Evolutionary conservation across 2,797 vertebrate species (phyloP).

Genomic region (Hydrophis major): DNA sequence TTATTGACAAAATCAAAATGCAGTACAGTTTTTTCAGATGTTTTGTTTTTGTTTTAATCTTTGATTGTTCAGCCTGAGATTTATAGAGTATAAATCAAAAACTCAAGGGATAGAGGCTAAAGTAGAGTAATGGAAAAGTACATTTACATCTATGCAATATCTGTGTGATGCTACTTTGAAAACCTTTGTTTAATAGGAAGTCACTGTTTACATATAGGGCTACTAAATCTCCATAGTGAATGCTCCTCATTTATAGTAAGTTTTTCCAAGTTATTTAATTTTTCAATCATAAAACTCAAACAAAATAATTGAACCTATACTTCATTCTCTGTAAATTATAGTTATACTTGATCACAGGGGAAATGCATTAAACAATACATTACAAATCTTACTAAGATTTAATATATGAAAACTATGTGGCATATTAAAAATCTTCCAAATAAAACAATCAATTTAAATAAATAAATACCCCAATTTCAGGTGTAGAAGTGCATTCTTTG

Average conservation of each 20-base stretch:
- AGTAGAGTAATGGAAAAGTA: not conserved
- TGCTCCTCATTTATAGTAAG: not conserved
- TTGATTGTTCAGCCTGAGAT: not conserved
- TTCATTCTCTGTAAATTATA: not conserved
- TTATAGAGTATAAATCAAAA: constrained; percentile 10
- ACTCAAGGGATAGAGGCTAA: not conserved
- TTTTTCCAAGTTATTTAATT: not conserved
- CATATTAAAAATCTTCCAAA: not conserved
- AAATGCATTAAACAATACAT: not conserved
- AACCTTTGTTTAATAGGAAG: not conserved
- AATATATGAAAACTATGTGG: not conserved
- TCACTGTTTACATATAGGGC: not conserved
- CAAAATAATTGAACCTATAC: not conserved
- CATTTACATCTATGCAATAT: not conserved
- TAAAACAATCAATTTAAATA: not conserved
- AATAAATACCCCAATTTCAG: not conserved
- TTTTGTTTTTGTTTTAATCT: constrained; percentile 21
- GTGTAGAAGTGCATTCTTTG: not conserved
- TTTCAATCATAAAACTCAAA: not conserved
- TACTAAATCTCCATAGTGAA: not conserved
- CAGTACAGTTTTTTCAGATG: not conserved
- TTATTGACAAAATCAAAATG: not conserved
- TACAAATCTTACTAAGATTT: not conserved
- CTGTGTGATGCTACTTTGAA: not conserved
- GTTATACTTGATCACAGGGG: not conserved